phyloP scores from a whole-genome alignment of 2,888 invertebrate species.

The Cerceris ruficornis region DNA sequence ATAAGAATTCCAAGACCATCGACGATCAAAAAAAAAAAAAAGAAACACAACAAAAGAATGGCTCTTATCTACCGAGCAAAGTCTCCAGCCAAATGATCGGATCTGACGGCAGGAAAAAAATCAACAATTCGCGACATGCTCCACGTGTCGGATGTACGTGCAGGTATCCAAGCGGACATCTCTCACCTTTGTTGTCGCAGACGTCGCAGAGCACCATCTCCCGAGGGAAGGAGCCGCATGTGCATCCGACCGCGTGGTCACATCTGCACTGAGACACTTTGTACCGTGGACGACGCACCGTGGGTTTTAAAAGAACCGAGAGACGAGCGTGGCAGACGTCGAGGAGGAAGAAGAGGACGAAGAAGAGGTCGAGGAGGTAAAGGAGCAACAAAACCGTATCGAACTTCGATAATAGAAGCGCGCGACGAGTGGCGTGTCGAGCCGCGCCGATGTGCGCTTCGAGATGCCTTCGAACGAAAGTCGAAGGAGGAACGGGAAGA shows the following conservation, averaged over 20 bases:
- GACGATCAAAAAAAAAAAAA: no score
- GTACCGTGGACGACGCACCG: conserved; percentile 42
- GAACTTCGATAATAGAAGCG: conserved; percentile 7
- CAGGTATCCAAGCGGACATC: not conserved
- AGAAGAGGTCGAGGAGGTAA: not conserved
- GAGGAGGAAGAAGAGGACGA: not conserved
- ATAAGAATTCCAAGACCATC: no score
- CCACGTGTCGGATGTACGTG: not conserved
- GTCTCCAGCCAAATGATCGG: no score
- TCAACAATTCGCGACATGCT: not conserved
- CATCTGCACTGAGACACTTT: conserved; percentile 60
- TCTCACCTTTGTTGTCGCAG: conserved; percentile 74
- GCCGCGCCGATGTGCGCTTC: not conserved
- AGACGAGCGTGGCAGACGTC: not conserved
- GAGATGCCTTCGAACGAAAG: no score
- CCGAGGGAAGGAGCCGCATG: conserved; percentile 33
- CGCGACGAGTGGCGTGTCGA: not conserved
- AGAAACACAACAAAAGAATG: no score
- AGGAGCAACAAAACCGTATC: conserved; percentile 14
- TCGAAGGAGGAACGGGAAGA: not conserved
- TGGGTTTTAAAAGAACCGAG: conserved; percentile 27
- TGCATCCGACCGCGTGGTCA: conserved; percentile 60
- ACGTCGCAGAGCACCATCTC: conserved; percentile 79
- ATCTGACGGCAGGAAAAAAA: no score
- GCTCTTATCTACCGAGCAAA: no score